Conservation (phyloP, 1,140 invertebrate species). For the Euwallacea fornicatus region DNA sequence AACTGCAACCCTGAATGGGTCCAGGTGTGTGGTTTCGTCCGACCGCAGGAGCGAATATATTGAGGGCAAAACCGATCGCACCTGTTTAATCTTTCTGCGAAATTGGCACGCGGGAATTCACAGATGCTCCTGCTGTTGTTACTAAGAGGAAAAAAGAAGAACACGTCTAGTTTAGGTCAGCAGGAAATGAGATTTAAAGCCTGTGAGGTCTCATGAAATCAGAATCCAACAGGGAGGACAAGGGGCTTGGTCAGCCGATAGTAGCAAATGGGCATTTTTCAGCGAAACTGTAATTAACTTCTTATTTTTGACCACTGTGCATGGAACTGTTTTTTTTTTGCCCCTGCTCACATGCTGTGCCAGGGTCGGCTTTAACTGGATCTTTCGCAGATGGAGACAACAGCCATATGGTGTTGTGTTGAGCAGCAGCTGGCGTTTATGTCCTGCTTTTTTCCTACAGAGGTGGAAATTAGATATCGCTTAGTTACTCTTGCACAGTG, state of each 20-base stretch:
- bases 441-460: constrained; percentile 13
- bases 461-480: constrained; percentile 10
- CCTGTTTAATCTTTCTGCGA: constrained; percentile 25
- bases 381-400: constrained; percentile 25
- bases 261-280: too few relatives aligned
- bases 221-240: too few relatives aligned
- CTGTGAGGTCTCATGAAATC: too few relatives aligned
- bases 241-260: too few relatives aligned
- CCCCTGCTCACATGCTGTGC: constrained; percentile 12
- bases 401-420: constrained; percentile 25
- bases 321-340: constrained; percentile 8
- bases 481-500: not conserved
- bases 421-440: constrained; percentile 24
- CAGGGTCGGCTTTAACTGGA: constrained; percentile 19
- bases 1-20: not conserved
- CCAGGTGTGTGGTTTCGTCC: constrained; percentile 29
- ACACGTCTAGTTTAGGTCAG: too few relatives aligned
- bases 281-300: too few relatives aligned
- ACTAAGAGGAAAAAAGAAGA: not conserved
- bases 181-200: too few relatives aligned
- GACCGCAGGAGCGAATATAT: constrained; percentile 23
- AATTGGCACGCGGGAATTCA: constrained; percentile 23
- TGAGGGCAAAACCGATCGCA: constrained; percentile 24
- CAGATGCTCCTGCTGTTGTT: constrained; percentile 14
- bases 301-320: constrained; percentile 7